Conservation (phyloP, 2,888 invertebrate genomes). For the Epirrita christyi region DNA sequence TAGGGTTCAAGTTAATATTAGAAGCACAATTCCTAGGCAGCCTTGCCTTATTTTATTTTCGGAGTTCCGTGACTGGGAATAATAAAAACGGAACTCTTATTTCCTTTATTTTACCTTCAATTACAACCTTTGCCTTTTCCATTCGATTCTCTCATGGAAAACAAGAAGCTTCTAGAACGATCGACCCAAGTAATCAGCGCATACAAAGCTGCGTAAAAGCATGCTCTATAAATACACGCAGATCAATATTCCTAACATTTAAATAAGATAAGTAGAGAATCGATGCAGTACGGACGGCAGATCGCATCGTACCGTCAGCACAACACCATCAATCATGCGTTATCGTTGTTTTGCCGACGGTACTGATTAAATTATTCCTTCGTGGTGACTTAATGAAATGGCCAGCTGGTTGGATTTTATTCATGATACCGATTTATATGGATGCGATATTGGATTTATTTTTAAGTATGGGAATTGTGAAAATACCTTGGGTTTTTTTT, state of each 20-base stretch:
- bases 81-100: too few species aligned
- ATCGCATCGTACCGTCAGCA: slow-evolving; percentile 58
- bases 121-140: too few species aligned
- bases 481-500: background rate
- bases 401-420: slow-evolving; percentile 49
- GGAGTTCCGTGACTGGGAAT: too few species aligned
- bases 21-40: too few species aligned
- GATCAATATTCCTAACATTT: slow-evolving; percentile 31
- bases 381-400: slow-evolving; percentile 77
- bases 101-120: too few species aligned
- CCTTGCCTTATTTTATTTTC: too few species aligned
- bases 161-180: too few species aligned
- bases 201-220: slow-evolving; percentile 9
- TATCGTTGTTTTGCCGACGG: slow-evolving; percentile 77
- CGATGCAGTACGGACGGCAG: slow-evolving; percentile 35
- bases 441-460: slow-evolving; percentile 4
- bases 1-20: too few species aligned
- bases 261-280: slow-evolving; percentile 27
- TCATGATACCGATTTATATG: slow-evolving; percentile 9
- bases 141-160: too few species aligned
- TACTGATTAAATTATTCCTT: slow-evolving; percentile 81
- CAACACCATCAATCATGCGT: slow-evolving; percentile 78
- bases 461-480: slow-evolving; percentile 7
- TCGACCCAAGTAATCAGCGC: background rate
- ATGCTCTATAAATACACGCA: slow-evolving; percentile 22